Base-by-base conservation (phyloP, 1,140 invertebrate species). In the Bombus haemorrhoidalis region DNA sequence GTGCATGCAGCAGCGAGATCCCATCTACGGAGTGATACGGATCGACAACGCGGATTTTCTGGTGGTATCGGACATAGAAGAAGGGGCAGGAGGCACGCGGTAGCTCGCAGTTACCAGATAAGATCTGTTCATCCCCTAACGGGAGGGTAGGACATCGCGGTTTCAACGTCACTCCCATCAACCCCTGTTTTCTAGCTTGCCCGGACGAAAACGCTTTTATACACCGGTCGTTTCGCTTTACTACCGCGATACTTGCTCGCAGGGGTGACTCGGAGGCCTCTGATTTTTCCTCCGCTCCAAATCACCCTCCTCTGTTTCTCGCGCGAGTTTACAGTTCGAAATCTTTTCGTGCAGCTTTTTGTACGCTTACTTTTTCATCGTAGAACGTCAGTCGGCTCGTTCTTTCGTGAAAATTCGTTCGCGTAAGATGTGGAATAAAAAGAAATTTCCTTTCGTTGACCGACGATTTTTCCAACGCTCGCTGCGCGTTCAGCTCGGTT, bases 91-190 rank as follows among this genome's bases (percentile, higher is more conserved):
- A 47, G 74, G 59, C 25, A 62, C 68, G 47, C 84, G 59, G 71
- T 66, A 78, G 71, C 43, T 85, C 80, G 89, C 84, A 88, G 86
- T 91, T 86, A 87, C 62, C 85, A 84, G 91, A 92, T 91, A 92
- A 86, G 88, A 92, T 92, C 91, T 88, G 81, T 89, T 92, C 88
- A 86, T 91, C 88, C 90, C 83, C 81, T 43, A 32, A 53, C 76
- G 59, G 62, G 75, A 74, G 78, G 76, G 73, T 74, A 84, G 28
- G 72, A 82, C 85, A 87, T 85, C 87, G 91, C 88, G 91, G 91
- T 91, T 92, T 90, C 91, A 88, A 91, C 91, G 90, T 91, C 87
- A 91, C 91, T 89, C 74, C 87, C 87, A 87, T 89, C 89, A 79
- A 90, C 71, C 85, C 88, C 77, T 34, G 37, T 71, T 41, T 41